phyloP scores from a whole-genome alignment of 2,797 vertebrate genomes.

The Loriculus beryllinus region DNA sequence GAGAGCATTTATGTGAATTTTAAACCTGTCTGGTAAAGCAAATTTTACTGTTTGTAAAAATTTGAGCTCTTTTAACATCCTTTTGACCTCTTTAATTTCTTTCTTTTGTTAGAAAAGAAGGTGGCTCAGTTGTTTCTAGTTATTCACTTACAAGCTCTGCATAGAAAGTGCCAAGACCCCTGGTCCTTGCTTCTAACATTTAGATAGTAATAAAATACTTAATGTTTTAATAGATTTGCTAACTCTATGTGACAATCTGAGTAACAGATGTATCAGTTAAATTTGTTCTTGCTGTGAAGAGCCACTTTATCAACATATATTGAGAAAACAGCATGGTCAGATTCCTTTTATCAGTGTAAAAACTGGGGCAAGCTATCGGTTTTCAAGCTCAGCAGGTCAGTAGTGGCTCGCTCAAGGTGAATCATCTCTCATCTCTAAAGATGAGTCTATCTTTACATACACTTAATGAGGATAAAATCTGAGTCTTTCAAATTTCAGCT shows the following conservation, averaged over 20 bases:
- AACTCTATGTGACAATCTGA: constrained; percentile 21
- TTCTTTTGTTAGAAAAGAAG: background rate
- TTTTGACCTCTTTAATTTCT: background rate
- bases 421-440: background rate
- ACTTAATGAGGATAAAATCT: background rate
- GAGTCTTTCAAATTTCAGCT: background rate
- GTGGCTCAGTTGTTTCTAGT: background rate
- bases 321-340: constrained; percentile 11
- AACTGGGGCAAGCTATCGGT: background rate
- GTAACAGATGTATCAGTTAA: constrained; percentile 27
- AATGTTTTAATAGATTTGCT: constrained; percentile 35
- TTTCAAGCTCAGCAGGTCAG: background rate
- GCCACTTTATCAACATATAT: constrained; percentile 22
- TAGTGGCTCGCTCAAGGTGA: constrained; percentile 7
- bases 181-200: background rate
- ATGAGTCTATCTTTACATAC: background rate
- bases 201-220: constrained; percentile 16
- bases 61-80: background rate
- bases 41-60: background rate
- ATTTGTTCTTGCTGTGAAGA: constrained; percentile 31
- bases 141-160: background rate
- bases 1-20: background rate
- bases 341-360: background rate
- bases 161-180: background rate
- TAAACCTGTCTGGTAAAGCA: background rate